Evolutionary conservation across 2,113 vertebrate species (phyloP), one percentile per base, ranked within the genome.

Genomic region (Brachypodius melanocephalos): DNA sequence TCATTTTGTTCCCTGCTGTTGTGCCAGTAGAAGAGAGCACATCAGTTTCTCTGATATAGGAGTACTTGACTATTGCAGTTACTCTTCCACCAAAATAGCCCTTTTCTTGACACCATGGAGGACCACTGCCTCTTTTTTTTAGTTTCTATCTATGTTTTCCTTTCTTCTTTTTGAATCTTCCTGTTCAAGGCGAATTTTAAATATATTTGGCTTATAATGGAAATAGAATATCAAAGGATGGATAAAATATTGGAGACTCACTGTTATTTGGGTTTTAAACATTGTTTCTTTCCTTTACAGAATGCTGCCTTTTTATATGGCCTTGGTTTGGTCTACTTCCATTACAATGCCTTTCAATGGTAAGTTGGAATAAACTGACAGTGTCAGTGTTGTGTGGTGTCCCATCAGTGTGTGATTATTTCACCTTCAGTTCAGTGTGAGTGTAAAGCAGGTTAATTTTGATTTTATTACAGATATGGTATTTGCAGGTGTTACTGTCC

Each of bases 261-360:
- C 0, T 94, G 22, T 62, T 77, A 18, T 2, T 34, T 92, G 59
- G 24, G 6, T 75, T 90, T 88, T 90, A 81, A 91, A 94, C 28
- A 34, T 32, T 96, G 61, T 96, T 90, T 88, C 40, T 89, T 97
- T 97, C 83, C 72, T 95, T 98, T 98, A 67, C 98, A 99, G 99
- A 99, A 99, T 99, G 98, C 99, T 99, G 98, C 99, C 98, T 99
- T 99, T 99, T 99, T 99, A 97, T 99, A 99, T 93, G 99, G 99
- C 98, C 99, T 99, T 97, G 99, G 99, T 97, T 99, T 99, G 99
- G 99, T 99, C 98, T 99, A 99, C 98, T 99, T 99, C 98, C 98
- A 99, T 99, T 99, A 99, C 98, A 99, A 99, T 98, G 99, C 99
- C 97, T 99, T 99, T 99, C 99, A 99, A 79, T 99, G 99, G 99